Percentiles rank a stretch among this genome's conserved stretches.
These are phyloP conservation scores for Lamellibrachia columna DNA, from an alignment of 2,888 invertebrate species.

Conservation along the genomic window DNA sequence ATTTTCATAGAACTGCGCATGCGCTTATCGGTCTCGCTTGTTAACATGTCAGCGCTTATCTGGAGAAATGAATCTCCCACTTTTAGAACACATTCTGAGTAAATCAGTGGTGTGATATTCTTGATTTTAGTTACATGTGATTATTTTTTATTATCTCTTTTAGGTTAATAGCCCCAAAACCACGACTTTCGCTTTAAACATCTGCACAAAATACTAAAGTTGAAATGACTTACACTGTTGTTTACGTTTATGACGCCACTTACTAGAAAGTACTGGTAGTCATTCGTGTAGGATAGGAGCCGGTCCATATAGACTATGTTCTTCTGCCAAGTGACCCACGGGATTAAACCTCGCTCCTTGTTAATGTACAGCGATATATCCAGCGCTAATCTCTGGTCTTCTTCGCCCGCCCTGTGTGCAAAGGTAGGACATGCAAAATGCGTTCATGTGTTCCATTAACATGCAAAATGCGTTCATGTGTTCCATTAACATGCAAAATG, in stretches of 20 bases:
- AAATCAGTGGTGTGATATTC: too few species aligned
- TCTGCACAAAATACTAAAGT: too few species aligned
- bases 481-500: background rate
- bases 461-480: background rate
- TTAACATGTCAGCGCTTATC: too few species aligned
- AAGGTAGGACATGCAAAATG: background rate
- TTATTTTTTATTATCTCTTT: too few species aligned
- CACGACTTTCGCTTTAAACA: too few species aligned
- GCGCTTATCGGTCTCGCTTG: too few species aligned
- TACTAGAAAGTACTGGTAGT: constrained; percentile 40
- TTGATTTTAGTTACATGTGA: too few species aligned
- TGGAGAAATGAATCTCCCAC: too few species aligned
- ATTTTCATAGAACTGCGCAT: too few species aligned
- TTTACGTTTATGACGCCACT: background rate
- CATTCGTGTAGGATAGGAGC: constrained; percentile 36
- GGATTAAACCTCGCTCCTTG: constrained; percentile 49
- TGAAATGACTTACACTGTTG: too few species aligned
- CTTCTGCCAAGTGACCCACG: constrained; percentile 50
- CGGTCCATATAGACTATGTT: constrained; percentile 67
- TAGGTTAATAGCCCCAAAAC: too few species aligned
- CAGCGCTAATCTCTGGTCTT: constrained; percentile 65
- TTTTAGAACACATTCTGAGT: too few species aligned
- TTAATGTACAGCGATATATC: constrained; percentile 52
- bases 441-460: background rate
- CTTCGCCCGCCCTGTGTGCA: constrained; percentile 69